Percentiles rank a stretch among this genome's conserved stretches.
phyloP scores from a whole-genome alignment of 2,888 invertebrate species.

The Rhaphigaster nebulosa region DNA sequence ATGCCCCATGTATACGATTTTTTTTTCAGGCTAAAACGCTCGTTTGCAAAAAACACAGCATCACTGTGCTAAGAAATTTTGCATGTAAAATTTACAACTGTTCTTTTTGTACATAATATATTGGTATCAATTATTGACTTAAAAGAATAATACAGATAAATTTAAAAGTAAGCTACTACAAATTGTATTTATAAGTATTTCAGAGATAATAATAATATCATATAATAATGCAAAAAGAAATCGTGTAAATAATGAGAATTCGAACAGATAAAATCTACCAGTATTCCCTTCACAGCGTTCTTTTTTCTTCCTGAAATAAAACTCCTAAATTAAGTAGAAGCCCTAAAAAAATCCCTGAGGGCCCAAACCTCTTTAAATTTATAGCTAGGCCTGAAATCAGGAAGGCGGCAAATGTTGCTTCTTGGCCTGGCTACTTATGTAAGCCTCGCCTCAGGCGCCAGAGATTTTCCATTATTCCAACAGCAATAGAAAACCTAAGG shows the following conservation, averaged over 20 bases:
- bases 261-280: not conserved
- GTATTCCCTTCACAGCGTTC: not conserved
- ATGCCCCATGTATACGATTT: too few relatives aligned
- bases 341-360: not conserved
- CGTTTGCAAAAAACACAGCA: too few relatives aligned
- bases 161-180: too few relatives aligned
- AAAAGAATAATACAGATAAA: too few relatives aligned
- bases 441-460: not conserved
- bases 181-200: too few relatives aligned
- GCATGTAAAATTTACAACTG: too few relatives aligned
- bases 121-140: too few relatives aligned
- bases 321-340: slow-evolving; percentile 4
- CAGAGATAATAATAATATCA: too few relatives aligned
- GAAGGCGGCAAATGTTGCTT: not conserved
- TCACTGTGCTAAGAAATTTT: too few relatives aligned
- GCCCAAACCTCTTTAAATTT: not conserved
- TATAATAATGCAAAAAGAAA: not conserved
- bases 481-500: not conserved
- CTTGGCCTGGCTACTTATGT: slow-evolving; percentile 24
- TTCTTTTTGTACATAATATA: too few relatives aligned
- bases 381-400: not conserved
- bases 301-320: not conserved
- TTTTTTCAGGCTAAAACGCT: too few relatives aligned
- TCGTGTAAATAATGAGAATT: not conserved
- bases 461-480: not conserved